These are phyloP conservation scores for Tangara arthus DNA, from an alignment of 2,797 vertebrate genomes.

Conservation along the genomic window DNA sequence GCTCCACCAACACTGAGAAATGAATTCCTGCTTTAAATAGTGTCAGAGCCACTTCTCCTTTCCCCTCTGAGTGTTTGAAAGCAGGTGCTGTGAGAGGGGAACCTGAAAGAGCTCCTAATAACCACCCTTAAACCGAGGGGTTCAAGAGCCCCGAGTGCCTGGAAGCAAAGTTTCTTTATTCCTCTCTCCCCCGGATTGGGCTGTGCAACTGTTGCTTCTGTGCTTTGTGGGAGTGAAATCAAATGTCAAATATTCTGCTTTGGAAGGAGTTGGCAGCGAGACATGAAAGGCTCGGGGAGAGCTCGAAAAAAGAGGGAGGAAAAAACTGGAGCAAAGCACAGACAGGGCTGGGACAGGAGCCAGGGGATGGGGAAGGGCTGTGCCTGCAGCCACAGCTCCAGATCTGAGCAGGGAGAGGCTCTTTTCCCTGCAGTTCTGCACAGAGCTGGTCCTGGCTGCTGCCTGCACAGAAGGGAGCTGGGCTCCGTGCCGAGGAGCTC, in stretches of 20 bases:
- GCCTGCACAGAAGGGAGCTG: not conserved
- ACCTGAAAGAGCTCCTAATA: not conserved
- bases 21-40: not conserved
- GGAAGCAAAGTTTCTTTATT: slow-evolving; percentile 44
- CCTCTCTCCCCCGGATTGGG: not conserved
- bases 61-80: not conserved
- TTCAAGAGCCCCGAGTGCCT: not conserved
- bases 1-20: not conserved
- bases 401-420: not conserved
- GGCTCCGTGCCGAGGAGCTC: not conserved
- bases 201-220: slow-evolving; percentile 58
- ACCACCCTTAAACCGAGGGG: not conserved
- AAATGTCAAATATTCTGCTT: slow-evolving; percentile 60
- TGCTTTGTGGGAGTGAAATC: slow-evolving; percentile 62
- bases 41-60: not conserved
- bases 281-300: slow-evolving; percentile 41
- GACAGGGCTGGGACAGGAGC: slow-evolving; percentile 37
- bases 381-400: not conserved
- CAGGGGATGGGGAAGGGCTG: slow-evolving; percentile 16
- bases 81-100: not conserved
- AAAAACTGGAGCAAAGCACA: slow-evolving; percentile 29
- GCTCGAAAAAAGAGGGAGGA: not conserved
- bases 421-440: not conserved
- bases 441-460: not conserved
- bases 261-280: slow-evolving; percentile 35